Evolutionary conservation across 2,797 vertebrate species (phyloP), one percentile per base, ranked within the genome.

Genomic region (Lateolabrax maculatus): DNA sequence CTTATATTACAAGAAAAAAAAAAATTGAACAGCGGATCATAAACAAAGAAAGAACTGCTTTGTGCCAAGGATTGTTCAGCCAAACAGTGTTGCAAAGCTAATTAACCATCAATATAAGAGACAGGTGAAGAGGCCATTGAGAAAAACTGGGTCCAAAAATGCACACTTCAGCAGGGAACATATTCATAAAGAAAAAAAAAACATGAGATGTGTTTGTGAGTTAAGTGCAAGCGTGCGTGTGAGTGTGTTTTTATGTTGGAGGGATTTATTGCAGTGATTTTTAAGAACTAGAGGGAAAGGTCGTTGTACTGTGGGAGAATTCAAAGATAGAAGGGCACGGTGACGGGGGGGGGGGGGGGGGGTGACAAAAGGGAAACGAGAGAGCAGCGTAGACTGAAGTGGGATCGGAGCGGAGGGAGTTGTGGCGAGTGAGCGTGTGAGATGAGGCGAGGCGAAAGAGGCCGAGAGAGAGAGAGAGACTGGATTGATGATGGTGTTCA

Each of bases 401-500:
- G 80, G 69, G 87, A 87, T 78, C 31, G 49, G 63, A 87, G 88
- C 29, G 8, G 53, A 71, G 85, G 78, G 88, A 87, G 85, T 79
- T 82, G 86, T 87, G 84, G 80, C 70, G 51, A 79, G 80, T 62
- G 78, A 82, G 77, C 18, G 77, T 83, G 86, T 75, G 77, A 89
- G 82, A 87, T 84, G 77, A 87, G 72, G 88, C 80, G 61, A 83
- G 79, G 62, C 68, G 57, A 78, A 77, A 82, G 72, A 84, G 88
- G 69, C 43, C 65, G 60, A 55, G 68, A 77, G 65, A 77, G 77
- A 65, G 66, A 37, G 84, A 87, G 91, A 89, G 93, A 84, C 90
- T 94, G 94, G 92, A 95, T 95, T 96, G 96, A 95, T 95, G 93
- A 95, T 95, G 93, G 91, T 94, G 95, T 96, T 96, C 94, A 92